Evolutionary conservation across 2,888 invertebrate genomes (phyloP).

Genomic region (Agapostemon virescens): DNA sequence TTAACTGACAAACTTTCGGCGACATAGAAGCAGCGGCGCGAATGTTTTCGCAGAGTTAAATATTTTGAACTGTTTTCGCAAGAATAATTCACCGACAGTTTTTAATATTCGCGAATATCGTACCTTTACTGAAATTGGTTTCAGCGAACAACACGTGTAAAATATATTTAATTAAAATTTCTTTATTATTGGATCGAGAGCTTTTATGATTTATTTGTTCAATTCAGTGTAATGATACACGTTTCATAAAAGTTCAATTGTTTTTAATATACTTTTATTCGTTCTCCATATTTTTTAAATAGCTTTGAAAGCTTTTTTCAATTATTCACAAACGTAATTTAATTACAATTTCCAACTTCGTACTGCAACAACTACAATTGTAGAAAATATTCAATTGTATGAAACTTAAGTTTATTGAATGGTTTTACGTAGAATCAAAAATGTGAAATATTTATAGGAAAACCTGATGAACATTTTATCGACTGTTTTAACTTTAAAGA

Average conservation of each 20-base stretch:
- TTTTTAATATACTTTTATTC: background rate
- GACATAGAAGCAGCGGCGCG: background rate
- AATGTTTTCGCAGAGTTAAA: background rate
- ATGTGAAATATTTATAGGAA: background rate
- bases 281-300: background rate
- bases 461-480: background rate
- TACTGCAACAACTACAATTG: background rate
- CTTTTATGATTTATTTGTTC: background rate
- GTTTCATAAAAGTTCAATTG: background rate
- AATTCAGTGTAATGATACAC: background rate
- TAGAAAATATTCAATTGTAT: too few species aligned
- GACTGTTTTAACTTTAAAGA: background rate
- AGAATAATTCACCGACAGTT: background rate
- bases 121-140: background rate
- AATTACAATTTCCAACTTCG: background rate
- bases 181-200: background rate
- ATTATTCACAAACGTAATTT: background rate
- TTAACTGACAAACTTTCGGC: constrained; percentile 34
- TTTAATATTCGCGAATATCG: background rate
- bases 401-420: background rate
- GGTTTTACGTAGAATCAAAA: background rate
- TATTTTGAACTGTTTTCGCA: background rate
- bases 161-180: background rate
- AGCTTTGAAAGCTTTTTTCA: background rate
- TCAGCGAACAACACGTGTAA: background rate